Conservation (phyloP, 64 coral and sea anemone genomes). For the Actinia tenebrosa region DNA sequence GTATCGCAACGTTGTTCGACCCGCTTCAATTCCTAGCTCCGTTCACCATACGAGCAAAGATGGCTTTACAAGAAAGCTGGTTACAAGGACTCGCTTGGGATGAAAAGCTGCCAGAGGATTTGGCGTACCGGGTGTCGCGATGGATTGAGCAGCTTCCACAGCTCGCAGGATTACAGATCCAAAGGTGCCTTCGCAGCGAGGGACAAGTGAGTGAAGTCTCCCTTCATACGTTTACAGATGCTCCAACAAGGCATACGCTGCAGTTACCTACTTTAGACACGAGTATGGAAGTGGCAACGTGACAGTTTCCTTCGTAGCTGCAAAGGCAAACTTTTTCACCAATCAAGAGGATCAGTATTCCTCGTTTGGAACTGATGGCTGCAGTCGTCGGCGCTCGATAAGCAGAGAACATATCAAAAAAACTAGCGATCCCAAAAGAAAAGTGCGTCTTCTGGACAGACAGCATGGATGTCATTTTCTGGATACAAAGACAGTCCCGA, state of each 20-base stretch:
- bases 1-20: neutral
- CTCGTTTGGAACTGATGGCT: constrained; percentile 55
- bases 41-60: constrained; percentile 28
- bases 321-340: constrained; percentile 45
- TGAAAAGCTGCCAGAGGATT: neutral
- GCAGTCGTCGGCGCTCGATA: constrained; percentile 31
- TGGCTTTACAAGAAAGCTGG: constrained; percentile 43
- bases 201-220: neutral
- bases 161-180: constrained; percentile 13
- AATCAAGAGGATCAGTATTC: constrained; percentile 38
- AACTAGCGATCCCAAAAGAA: neutral
- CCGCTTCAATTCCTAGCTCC: constrained; percentile 30
- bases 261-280: constrained; percentile 35
- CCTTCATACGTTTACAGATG: constrained; percentile 37
- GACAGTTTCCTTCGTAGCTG: constrained; percentile 14
- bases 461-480: constrained; percentile 52
- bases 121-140: neutral
- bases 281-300: constrained; percentile 30
- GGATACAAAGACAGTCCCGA: constrained; percentile 42
- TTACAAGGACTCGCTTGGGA: constrained; percentile 31
- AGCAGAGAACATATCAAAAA: neutral
- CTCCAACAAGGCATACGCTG: constrained; percentile 41
- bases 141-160: constrained; percentile 19
- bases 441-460: constrained; percentile 38
- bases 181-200: constrained; percentile 18